Evolutionary conservation across 92 coral and sea anemone genomes (phyloP).

Genomic region (Zoanthus sansibaricus): DNA sequence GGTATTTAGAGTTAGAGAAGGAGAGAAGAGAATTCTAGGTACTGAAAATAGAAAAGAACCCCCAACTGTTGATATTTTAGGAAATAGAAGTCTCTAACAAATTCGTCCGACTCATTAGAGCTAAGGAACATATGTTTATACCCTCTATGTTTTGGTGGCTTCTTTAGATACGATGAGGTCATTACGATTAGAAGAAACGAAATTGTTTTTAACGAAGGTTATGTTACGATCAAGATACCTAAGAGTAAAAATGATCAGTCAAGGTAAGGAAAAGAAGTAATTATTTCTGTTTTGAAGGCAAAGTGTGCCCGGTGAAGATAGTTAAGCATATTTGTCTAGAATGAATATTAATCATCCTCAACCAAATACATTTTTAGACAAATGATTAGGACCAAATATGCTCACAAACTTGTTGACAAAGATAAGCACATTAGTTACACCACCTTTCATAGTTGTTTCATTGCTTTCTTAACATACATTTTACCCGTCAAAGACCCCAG

Average conservation of each 20-base stretch:
- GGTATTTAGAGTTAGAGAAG: slow-evolving; percentile 12
- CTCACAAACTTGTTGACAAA: no score
- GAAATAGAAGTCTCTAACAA: slow-evolving; percentile 51
- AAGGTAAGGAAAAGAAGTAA: slow-evolving; percentile 24
- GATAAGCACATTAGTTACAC: no score
- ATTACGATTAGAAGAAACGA: slow-evolving; percentile 55
- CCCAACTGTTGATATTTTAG: slow-evolving; percentile 38
- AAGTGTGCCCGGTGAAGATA: no score
- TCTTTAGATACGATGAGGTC: slow-evolving; percentile 57
- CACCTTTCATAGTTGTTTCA: no score
- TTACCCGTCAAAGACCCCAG: no score
- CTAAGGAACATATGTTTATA: slow-evolving; percentile 60
- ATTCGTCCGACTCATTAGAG: slow-evolving; percentile 36
- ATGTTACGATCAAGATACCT: slow-evolving; percentile 6
- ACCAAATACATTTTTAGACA: no score
- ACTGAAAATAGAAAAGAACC: slow-evolving; percentile 60
- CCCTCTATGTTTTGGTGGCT: slow-evolving; percentile 57
- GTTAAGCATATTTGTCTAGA: no score
- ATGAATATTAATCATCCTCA: no score
- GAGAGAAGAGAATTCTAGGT: slow-evolving; percentile 39
- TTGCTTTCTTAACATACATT: no score
- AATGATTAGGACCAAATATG: no score
- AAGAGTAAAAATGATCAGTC: slow-evolving; percentile 20
- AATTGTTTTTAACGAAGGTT: slow-evolving; percentile 1
- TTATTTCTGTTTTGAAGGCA: no score